These are phyloP conservation scores for Madoqua kirkii DNA, from an alignment of 2,113 vertebrate genomes.

Conservation along the genomic window DNA sequence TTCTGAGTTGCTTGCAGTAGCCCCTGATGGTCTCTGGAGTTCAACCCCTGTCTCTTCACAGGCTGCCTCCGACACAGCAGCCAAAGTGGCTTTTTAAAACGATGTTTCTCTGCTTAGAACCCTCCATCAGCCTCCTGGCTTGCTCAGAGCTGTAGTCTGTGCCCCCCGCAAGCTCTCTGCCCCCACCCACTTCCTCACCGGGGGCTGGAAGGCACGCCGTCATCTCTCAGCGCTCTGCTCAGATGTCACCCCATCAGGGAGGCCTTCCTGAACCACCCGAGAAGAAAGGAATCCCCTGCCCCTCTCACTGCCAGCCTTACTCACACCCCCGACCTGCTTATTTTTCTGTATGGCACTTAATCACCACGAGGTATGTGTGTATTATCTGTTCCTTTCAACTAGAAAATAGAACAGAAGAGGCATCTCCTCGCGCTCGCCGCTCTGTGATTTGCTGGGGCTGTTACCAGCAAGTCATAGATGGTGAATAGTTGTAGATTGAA, in stretches of 20 bases:
- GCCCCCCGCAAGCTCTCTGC: rapidly evolving
- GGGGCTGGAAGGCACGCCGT: rapidly evolving
- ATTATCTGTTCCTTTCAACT: neutral
- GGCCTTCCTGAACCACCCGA: neutral
- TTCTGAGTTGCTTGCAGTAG: neutral
- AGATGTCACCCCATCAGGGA: rapidly evolving
- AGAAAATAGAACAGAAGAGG: neutral
- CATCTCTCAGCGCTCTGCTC: neutral
- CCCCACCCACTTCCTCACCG: rapidly evolving
- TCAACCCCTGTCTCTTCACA: neutral
- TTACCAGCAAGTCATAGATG: neutral
- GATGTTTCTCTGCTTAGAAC: neutral
- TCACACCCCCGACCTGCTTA: neutral
- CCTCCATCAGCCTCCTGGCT: neutral
- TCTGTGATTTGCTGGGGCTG: neutral
- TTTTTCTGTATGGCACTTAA: too few relatives aligned
- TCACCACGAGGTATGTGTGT: neutral
- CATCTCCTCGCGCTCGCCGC: neutral
- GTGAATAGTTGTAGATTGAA: neutral
- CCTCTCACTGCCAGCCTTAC: neutral
- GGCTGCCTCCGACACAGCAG: neutral
- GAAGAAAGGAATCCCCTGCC: neutral
- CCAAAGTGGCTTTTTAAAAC: neutral
- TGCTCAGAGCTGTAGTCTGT: neutral
- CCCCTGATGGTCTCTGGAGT: neutral